Percentiles rank a stretch among this genome's conserved stretches.
Evolutionary conservation across 2,888 invertebrate species (phyloP).

Genomic region (Allygus modestus): DNA sequence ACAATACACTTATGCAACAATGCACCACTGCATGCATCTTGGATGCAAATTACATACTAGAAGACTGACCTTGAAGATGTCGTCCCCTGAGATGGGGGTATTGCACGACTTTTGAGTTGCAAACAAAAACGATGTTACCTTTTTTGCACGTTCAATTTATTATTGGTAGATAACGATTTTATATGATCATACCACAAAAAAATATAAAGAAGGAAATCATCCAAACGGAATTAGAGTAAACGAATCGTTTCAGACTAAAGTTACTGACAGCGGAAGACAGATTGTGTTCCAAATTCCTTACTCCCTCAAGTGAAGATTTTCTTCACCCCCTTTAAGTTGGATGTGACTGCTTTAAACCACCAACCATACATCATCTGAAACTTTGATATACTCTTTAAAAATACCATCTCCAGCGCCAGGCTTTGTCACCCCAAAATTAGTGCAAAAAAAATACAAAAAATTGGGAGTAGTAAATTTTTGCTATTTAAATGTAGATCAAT

Average conservation of each 20-base stretch:
- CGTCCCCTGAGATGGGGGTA: no score
- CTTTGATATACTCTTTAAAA: no score
- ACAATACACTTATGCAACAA: slow-evolving; percentile 21
- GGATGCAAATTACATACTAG: background rate
- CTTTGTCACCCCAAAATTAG: no score
- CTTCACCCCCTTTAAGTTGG: slow-evolving; percentile 8
- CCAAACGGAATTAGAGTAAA: slow-evolving; percentile 17
- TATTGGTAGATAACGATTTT: no score
- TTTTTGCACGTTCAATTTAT: no score
- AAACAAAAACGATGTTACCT: no score
- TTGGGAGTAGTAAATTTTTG: no score
- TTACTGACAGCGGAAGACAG: slow-evolving; percentile 35
- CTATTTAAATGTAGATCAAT: no score
- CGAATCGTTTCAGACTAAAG: slow-evolving; percentile 27
- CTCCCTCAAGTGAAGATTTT: background rate
- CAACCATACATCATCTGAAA: background rate
- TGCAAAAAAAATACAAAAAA: no score
- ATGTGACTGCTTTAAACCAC: background rate
- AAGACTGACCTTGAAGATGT: no score
- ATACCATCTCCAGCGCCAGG: no score
- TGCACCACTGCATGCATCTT: slow-evolving; percentile 15
- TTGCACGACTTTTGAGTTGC: no score
- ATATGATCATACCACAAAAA: slow-evolving; percentile 3
- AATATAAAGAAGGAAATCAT: background rate
- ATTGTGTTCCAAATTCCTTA: slow-evolving; percentile 32